These are phyloP conservation scores for Ruditapes philippinarum DNA, from an alignment of 1,140 invertebrate genomes.

Conservation along the genomic window DNA sequence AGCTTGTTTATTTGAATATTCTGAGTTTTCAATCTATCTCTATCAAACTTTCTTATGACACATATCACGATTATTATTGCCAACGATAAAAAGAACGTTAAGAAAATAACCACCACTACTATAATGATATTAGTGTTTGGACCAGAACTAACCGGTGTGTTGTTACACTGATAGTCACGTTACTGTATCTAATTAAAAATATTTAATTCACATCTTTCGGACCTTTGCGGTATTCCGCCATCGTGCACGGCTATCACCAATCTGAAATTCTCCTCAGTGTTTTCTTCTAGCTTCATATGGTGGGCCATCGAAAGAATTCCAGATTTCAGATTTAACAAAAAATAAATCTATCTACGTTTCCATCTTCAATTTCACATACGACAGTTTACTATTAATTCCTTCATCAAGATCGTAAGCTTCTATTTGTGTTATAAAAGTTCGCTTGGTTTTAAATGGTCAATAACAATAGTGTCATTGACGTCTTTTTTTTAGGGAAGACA, in stretches of 20 bases:
- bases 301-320: constrained; percentile 74
- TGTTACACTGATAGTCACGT: constrained; percentile 68
- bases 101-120: constrained; percentile 76
- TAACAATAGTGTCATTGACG: constrained; percentile 74
- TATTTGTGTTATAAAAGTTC: constrained; percentile 72
- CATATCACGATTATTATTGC: constrained; percentile 78
- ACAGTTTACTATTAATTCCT: constrained; percentile 94
- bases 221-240: constrained; percentile 69
- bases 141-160: constrained; percentile 33
- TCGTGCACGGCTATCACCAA: constrained; percentile 76
- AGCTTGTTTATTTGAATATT: constrained; percentile 61
- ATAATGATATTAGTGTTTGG: constrained; percentile 78
- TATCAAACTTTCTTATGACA: constrained; percentile 73
- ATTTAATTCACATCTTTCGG: constrained; percentile 67
- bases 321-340: constrained; percentile 86
- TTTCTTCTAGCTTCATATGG: constrained; percentile 36
- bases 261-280: constrained; percentile 69
- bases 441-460: constrained; percentile 72
- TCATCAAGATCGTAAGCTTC: constrained; percentile 94
- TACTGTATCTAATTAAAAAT: constrained; percentile 76
- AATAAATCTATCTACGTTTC: constrained; percentile 92
- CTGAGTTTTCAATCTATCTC: constrained; percentile 38
- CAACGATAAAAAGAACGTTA: constrained; percentile 78
- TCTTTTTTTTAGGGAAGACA: constrained; percentile 86
- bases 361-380: constrained; percentile 94